A percentile compares a stretch with the other conserved stretches of the same genome.
phyloP scores from a whole-genome alignment of 2,888 invertebrate species.

The Melanargia galathea region DNA sequence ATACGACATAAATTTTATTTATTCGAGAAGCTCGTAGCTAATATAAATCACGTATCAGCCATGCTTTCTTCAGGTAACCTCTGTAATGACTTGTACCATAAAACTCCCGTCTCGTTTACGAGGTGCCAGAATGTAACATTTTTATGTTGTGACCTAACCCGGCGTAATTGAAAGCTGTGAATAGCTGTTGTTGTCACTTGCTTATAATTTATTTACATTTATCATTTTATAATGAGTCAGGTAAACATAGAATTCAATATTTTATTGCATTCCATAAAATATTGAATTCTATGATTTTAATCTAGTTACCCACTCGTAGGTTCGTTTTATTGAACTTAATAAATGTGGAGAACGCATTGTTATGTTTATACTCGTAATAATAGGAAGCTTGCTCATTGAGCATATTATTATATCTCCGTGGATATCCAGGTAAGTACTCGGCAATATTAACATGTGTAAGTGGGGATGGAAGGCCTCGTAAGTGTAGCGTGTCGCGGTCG shows the following conservation, averaged over 20 bases:
- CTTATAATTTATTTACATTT: conserved; percentile 26
- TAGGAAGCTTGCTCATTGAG: too few relatives aligned
- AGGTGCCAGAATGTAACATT: conserved; percentile 33
- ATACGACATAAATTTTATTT: too few relatives aligned
- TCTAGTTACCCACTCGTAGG: neutral
- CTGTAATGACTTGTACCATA: conserved; percentile 33
- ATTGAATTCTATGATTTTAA: neutral
- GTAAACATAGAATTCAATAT: neutral
- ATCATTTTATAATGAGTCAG: neutral
- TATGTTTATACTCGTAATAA: too few relatives aligned
- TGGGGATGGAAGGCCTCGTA: too few relatives aligned
- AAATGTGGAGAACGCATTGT: too few relatives aligned
- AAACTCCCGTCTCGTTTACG: conserved; percentile 34
- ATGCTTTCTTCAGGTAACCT: conserved; percentile 26
- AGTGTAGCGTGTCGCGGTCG: too few relatives aligned
- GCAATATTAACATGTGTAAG: too few relatives aligned
- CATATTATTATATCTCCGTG: too few relatives aligned
- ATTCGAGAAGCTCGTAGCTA: too few relatives aligned
- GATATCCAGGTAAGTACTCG: too few relatives aligned
- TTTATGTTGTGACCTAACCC: conserved; percentile 29
- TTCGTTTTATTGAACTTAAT: neutral
- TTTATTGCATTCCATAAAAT: neutral
- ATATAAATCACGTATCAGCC: conserved; percentile 8
- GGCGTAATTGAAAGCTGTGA: conserved; percentile 34
- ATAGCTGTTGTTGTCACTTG: conserved; percentile 33